These are phyloP conservation scores for Salvator merianae DNA, from an alignment of 2,113 vertebrate species.

Conservation along the genomic window DNA sequence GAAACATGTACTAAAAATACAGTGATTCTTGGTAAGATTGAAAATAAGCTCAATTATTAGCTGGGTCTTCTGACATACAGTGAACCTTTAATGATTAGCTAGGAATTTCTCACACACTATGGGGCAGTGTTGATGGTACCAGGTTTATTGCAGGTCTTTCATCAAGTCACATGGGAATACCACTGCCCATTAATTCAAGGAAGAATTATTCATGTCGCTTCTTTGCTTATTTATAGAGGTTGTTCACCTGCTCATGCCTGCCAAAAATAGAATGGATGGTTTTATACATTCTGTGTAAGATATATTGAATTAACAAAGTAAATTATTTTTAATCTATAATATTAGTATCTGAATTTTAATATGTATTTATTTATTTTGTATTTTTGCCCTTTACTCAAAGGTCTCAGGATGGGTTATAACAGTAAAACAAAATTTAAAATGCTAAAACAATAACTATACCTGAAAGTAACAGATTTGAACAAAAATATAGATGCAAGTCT, in stretches of 20 bases:
- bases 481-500: neutral
- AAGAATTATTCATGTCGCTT: conserved; percentile 70
- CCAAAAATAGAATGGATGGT: conserved; percentile 64
- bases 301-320: conserved; percentile 36
- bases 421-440: no score
- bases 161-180: conserved; percentile 57
- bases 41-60: conserved; percentile 48
- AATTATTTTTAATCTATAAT: conserved; percentile 67
- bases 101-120: conserved; percentile 27
- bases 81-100: conserved; percentile 47
- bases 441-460: no score
- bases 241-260: conserved; percentile 59
- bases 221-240: conserved; percentile 60
- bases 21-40: conserved; percentile 44
- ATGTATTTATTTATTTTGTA: no score
- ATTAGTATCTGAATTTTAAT: conserved; percentile 58
- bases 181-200: conserved; percentile 67
- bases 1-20: conserved; percentile 42
- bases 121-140: conserved; percentile 37
- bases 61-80: conserved; percentile 30
- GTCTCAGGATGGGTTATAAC: no score
- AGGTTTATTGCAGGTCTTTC: conserved; percentile 47
- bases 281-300: conserved; percentile 66
- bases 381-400: no score
- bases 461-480: conserved; percentile 30